Evolutionary conservation across 2,113 vertebrate genomes (phyloP), one percentile per base, ranked within the genome.

Genomic region (Rhizomys pruinosus): DNA sequence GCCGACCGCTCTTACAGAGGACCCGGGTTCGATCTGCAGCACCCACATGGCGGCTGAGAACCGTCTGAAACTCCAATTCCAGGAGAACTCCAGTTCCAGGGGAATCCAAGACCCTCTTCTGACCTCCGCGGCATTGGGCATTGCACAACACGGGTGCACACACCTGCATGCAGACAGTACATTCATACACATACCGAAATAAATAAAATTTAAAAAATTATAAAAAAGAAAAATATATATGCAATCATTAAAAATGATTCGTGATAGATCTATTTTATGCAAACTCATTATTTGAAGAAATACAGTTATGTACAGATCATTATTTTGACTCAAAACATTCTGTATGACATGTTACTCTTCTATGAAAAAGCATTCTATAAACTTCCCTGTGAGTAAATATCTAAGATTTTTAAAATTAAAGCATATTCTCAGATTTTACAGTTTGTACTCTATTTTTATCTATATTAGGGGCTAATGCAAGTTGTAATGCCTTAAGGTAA

Each of bases 341-440:
- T 84, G 2, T 42, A 2, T 68, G 6, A 20, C 16, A 19, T 77
- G 1, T 74, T 91, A 76, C 2, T 32, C 7, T 44, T 80, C 15
- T 20, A 57, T 79, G 73, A 84, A 88, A 74, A 90, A 73, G 3
- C n/a, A n/a, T 29, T 85, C 42, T 82, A 19, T 74, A 42, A 52
- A 80, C 81, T 13, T 2, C 44, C 59, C 73, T 77, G 47, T 89
- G 5, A 73, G 37, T 84, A 55, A 69, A 91, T 84, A 89, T 81
- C 64, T 94, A 63, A 89, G 19, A 80, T 91, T 79, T n/a, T 84
- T 80, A 91, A 73, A 84, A 77, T 32, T 37, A 32, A 96, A 87
- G 84, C 39, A 59, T 29, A 55, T 10, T 72, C 27, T n/a, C 23
- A 69, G 25, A 19, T 29, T 86, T 87, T 92, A 17, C 82, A 59